A percentile compares a stretch with the other conserved stretches of the same genome.
Conservation (phyloP, 2,888 invertebrate genomes). For the Hirtodrosophila cameraria region DNA sequence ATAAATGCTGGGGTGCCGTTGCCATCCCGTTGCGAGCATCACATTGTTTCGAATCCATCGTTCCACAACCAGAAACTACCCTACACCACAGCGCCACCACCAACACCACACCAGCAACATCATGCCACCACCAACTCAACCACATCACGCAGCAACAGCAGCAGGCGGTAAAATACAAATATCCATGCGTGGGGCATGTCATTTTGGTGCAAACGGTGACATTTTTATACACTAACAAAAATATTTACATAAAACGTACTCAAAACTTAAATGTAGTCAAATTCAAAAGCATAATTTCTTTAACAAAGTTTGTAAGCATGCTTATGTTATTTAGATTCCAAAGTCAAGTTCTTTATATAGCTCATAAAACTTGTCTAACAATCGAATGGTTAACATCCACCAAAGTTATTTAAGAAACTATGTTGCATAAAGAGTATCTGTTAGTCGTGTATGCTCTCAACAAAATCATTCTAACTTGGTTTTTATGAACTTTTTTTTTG, state of each 20-base stretch:
- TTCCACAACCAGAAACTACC: constrained; percentile 37
- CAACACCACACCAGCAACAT: constrained; percentile 2
- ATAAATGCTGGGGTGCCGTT: constrained; percentile 47
- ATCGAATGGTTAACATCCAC: too few relatives aligned
- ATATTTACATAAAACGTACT: neutral
- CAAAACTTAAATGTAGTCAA: neutral
- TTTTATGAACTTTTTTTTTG: constrained; percentile 15
- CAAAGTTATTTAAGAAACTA: too few relatives aligned
- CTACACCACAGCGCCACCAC: constrained; percentile 12
- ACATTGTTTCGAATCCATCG: constrained; percentile 43
- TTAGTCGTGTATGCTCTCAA: too few relatives aligned
- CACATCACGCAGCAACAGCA: constrained; percentile 6
- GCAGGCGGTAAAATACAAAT: constrained; percentile 36
- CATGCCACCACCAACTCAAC: constrained; percentile 9
- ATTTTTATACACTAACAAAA: neutral
- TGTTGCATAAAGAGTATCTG: too few relatives aligned
- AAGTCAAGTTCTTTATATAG: too few relatives aligned
- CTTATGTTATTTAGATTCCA: too few relatives aligned
- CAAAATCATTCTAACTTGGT: too few relatives aligned
- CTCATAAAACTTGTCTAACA: too few relatives aligned
- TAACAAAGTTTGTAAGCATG: too few relatives aligned
- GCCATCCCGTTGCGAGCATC: constrained; percentile 24
- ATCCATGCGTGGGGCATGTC: constrained; percentile 3
- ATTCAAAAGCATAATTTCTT: too few relatives aligned
- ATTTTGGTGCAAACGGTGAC: neutral